Percentiles rank a stretch among this genome's conserved stretches.
These are phyloP conservation scores for Eilema depressum DNA, from an alignment of 2,888 invertebrate species.

Conservation along the genomic window DNA sequence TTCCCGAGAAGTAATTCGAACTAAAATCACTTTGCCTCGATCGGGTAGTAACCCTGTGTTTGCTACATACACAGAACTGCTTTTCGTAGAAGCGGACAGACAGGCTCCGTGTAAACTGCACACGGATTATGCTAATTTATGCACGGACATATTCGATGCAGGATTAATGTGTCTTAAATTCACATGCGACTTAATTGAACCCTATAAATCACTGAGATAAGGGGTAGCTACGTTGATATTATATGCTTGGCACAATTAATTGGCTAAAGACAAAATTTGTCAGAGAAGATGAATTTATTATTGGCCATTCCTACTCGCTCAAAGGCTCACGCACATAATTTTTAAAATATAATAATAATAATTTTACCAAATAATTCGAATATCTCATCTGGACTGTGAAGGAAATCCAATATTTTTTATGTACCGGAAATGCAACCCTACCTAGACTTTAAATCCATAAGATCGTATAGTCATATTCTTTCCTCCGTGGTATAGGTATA, in stretches of 20 bases:
- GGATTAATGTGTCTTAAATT: conserved; percentile 42
- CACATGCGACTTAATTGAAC: conserved; percentile 44
- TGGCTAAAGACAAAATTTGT: conserved; percentile 1
- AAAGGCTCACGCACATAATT: too few relatives aligned
- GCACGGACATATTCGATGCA: conserved; percentile 45
- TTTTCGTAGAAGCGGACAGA: conserved; percentile 64
- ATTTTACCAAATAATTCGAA: too few relatives aligned
- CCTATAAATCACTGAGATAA: conserved; percentile 33
- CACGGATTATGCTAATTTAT: conserved; percentile 61
- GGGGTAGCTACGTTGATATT: conserved; percentile 20
- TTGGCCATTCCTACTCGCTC: neutral
- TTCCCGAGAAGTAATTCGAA: neutral
- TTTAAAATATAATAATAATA: too few relatives aligned
- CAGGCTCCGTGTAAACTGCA: conserved; percentile 38
- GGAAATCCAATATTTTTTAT: too few relatives aligned
- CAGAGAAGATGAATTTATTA: neutral
- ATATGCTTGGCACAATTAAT: conserved; percentile 30
- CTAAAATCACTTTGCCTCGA: neutral
- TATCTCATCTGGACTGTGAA: too few relatives aligned
- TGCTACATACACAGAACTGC: conserved; percentile 58
- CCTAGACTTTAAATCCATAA: too few relatives aligned
- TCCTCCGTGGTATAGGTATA: too few relatives aligned
- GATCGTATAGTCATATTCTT: too few relatives aligned
- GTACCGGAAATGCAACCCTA: too few relatives aligned
- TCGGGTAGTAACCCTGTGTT: conserved; percentile 32